Evolutionary conservation across 2,888 invertebrate species (phyloP).

Genomic region (Dolichopus griseipennis): DNA sequence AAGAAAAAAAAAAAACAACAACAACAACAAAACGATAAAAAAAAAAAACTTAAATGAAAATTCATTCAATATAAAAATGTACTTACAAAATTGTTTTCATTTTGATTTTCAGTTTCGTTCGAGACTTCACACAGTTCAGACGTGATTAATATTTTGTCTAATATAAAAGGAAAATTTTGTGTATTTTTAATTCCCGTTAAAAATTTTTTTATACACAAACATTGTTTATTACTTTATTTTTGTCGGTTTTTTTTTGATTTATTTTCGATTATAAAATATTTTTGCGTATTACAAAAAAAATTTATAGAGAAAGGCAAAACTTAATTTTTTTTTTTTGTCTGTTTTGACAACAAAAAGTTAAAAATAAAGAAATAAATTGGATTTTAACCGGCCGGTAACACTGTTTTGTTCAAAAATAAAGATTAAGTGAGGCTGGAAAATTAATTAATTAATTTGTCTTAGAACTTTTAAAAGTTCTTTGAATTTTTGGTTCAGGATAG

Average conservation of each 20-base stretch:
- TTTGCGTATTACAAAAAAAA: not conserved
- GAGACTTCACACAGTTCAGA: constrained; percentile 7
- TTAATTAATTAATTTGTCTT: no score
- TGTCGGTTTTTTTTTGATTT: not conserved
- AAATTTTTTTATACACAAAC: not conserved
- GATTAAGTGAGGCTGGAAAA: no score
- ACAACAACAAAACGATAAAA: not conserved
- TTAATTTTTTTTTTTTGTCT: not conserved
- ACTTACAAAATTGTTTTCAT: not conserved
- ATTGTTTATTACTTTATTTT: not conserved
- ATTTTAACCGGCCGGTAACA: not conserved
- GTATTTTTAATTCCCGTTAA: not conserved
- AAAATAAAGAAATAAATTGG: not conserved
- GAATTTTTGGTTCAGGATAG: no score
- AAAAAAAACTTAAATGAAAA: not conserved
- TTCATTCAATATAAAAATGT: no score
- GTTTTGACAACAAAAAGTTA: not conserved
- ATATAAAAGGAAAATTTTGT: not conserved
- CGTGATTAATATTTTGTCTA: not conserved
- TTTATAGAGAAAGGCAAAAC: not conserved
- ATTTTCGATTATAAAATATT: not conserved
- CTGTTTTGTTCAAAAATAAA: no score
- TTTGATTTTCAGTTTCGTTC: constrained; percentile 12
- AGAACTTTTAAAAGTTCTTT: no score
- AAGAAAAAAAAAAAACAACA: not conserved